Conservation (phyloP, 2,888 invertebrate genomes). For the Ochropleura plecta region DNA sequence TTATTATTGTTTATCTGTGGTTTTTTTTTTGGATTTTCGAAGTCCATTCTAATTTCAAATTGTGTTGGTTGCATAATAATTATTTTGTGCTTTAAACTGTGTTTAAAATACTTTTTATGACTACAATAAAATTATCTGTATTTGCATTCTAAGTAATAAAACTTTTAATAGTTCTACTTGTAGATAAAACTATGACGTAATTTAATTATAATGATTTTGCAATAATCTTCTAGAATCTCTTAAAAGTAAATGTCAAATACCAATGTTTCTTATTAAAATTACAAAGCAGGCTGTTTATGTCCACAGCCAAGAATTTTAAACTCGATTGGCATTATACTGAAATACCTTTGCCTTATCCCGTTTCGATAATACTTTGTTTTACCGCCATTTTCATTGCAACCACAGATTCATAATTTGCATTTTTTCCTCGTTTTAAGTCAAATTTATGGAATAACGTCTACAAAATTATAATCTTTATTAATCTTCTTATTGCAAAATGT, state of each 20-base stretch:
- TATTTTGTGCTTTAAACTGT: background rate
- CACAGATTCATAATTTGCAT: constrained; percentile 43
- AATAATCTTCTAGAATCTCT: constrained; percentile 1
- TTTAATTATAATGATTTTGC: constrained; percentile 1
- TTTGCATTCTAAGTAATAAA: background rate
- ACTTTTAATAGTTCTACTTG: constrained; percentile 12
- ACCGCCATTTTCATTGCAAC: constrained; percentile 35
- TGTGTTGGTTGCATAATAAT: background rate
- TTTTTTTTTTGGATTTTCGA: background rate
- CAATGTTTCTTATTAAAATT: constrained; percentile 44
- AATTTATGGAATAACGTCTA: constrained; percentile 1
- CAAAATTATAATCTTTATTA: background rate
- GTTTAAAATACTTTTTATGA: constrained; percentile 1
- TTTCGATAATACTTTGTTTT: constrained; percentile 20
- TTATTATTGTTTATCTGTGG: background rate
- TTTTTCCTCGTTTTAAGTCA: constrained; percentile 23
- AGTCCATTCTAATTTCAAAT: background rate
- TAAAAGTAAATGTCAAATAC: constrained; percentile 26
- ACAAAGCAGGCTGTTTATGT: constrained; percentile 40
- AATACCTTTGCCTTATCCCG: constrained; percentile 50
- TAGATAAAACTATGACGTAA: constrained; percentile 1
- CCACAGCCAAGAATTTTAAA: constrained; percentile 47
- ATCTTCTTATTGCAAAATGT: background rate
- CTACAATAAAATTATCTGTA: background rate
- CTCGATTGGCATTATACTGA: constrained; percentile 41